These are phyloP conservation scores for Pollenia labialis DNA, from an alignment of 2,888 invertebrate genomes.

Conservation along the genomic window DNA sequence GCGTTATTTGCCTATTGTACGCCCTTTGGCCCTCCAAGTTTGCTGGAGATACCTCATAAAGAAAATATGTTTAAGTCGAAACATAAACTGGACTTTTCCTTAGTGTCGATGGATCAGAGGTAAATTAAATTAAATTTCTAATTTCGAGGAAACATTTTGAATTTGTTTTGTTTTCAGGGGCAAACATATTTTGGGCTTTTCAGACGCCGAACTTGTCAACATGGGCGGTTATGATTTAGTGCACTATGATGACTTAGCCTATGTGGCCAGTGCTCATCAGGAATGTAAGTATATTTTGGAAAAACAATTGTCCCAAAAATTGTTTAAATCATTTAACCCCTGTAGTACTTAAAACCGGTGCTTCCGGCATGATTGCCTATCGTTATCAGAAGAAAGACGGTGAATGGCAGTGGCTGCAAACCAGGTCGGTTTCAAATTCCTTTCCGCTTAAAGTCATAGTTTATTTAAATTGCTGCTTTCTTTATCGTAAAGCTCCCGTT, in stretches of 20 bases:
- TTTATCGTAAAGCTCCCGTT: slow-evolving; percentile 88
- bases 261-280: slow-evolving; percentile 99
- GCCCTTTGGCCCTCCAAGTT: slow-evolving; percentile 98
- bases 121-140: slow-evolving; percentile 81
- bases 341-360: slow-evolving; percentile 98
- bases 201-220: slow-evolving; percentile 94
- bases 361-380: slow-evolving; percentile 99
- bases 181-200: slow-evolving; percentile 96
- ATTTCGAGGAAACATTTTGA: no score
- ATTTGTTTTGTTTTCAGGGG: slow-evolving; percentile 86
- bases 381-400: slow-evolving; percentile 97
- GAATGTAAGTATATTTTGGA: slow-evolving; percentile 91
- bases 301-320: background rate
- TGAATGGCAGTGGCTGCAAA: slow-evolving; percentile 99
- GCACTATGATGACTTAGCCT: slow-evolving; percentile 98
- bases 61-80: slow-evolving; percentile 99
- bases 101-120: slow-evolving; percentile 99
- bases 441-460: no score
- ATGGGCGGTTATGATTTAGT: slow-evolving; percentile 99
- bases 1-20: slow-evolving; percentile 99
- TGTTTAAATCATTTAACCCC: background rate
- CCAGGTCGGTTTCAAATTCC: slow-evolving; percentile 84
- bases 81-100: slow-evolving; percentile 97
- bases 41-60: slow-evolving; percentile 98
- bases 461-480: background rate